Evolutionary conservation across 2,888 invertebrate genomes (phyloP), one percentile per base, ranked within the genome.

Genomic region (Trissolcus brochymenae): DNA sequence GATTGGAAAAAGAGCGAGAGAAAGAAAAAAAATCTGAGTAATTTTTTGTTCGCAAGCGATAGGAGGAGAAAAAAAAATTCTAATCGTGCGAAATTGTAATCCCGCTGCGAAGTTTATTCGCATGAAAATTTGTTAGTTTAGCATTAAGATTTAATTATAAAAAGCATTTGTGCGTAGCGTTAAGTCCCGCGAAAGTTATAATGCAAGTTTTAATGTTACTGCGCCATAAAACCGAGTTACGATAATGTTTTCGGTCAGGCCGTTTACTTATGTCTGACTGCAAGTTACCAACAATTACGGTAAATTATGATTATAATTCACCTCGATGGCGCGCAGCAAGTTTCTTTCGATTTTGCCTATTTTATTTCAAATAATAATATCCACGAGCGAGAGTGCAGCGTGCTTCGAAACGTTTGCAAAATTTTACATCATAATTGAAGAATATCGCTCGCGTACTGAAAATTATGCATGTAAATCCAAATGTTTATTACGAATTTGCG

Each of bases 381-480:
- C 25, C 25, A 25, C 25, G 25, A 25, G 25, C 25, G 25, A 25
- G 25, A 25, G 25, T 25, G 25, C 25, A 25, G 3, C 4, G 25
- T 6, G 25, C 25, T 6, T 25, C 29, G 13, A 43, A 13, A 2
- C 2, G 40, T 35, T 21, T 59, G 35, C 46, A 60, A 43, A 66
- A 51, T 65, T 75, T 75, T 43, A 64, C 57, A 59, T 59, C 62
- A 75, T 68, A 64, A 75, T n/a, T 75, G 74, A 75, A 64, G 68
- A 46, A 14, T 67, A 25, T 29, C 4, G 25, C 7, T 25, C 29
- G 29, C 17, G 16, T 21, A 17, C 9, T 46, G 14, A 46, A 46
- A 16, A 46, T 46, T 35, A 43, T 41, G 19, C 59, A 71, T 76
- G 76, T 61, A 76, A 76, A 70, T 70, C 76, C 70, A 13, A 70